Evolutionary conservation across 1,140 invertebrate genomes (phyloP).

Genomic region (Stratiolaelaps scimitus): DNA sequence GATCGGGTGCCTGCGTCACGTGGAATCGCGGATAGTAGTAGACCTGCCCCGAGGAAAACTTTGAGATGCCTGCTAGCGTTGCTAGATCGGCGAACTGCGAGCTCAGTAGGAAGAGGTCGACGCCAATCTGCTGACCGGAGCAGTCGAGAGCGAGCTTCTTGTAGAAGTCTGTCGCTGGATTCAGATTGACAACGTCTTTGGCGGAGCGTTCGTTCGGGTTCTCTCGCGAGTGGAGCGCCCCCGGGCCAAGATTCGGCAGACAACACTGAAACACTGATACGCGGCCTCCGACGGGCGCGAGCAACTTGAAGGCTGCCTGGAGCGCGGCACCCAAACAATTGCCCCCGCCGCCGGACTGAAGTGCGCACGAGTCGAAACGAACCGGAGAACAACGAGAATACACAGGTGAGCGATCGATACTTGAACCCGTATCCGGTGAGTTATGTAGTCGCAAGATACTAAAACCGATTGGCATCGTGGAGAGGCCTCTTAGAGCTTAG

Average conservation of each 20-base stretch:
- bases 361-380: no score
- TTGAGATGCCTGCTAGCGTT: constrained; percentile 81
- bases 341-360: constrained; percentile 54
- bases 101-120: constrained; percentile 88
- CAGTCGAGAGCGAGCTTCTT: constrained; percentile 91
- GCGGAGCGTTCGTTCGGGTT: constrained; percentile 66
- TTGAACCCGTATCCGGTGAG: no score
- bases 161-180: constrained; percentile 94
- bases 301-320: constrained; percentile 78
- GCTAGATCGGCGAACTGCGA: constrained; percentile 86
- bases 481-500: no score
- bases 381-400: no score
- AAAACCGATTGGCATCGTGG: no score
- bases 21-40: constrained; percentile 85
- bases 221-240: constrained; percentile 67
- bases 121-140: constrained; percentile 85
- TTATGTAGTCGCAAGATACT: no score
- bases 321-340: constrained; percentile 81
- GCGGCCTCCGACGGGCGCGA: constrained; percentile 80
- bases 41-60: constrained; percentile 86
- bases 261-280: constrained; percentile 85
- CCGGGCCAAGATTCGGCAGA: constrained; percentile 79
- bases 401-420: no score
- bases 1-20: constrained; percentile 40
- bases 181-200: constrained; percentile 55